These are phyloP conservation scores for Strix uralensis DNA, from an alignment of 2,113 vertebrate genomes.

Conservation along the genomic window DNA sequence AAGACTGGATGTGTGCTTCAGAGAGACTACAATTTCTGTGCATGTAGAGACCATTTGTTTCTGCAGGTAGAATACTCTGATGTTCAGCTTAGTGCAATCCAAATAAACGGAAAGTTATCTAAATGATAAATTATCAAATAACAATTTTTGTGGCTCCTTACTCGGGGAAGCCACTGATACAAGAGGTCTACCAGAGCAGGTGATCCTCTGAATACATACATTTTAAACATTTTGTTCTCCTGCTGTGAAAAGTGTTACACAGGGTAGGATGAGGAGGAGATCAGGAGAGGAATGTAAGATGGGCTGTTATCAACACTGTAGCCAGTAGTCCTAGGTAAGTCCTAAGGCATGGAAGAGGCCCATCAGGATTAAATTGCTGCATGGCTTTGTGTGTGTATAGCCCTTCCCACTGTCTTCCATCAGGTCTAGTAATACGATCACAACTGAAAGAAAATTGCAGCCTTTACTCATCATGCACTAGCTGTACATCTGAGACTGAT, in stretches of 20 bases:
- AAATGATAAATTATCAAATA: neutral
- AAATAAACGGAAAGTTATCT: neutral
- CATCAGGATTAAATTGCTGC: neutral
- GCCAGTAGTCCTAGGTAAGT: neutral
- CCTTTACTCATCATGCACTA: neutral
- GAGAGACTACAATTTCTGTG: neutral
- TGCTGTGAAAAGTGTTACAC: neutral
- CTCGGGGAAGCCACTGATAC: neutral
- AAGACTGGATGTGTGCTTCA: neutral
- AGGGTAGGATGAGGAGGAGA: neutral
- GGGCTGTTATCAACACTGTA: neutral
- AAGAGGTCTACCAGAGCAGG: neutral
- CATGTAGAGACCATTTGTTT: neutral
- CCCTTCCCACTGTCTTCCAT: neutral
- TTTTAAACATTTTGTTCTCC: neutral
- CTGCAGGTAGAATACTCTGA: neutral
- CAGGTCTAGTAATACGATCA: neutral
- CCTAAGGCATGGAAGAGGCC: neutral
- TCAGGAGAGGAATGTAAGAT: neutral
- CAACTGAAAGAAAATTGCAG: neutral
- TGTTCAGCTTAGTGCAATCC: neutral
- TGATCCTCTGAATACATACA: neutral
- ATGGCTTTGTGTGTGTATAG: neutral
- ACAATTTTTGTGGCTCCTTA: neutral
- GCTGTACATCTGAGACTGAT: neutral